Base-by-base conservation (phyloP, 2,113 vertebrate genomes). In the Percopsis transmontana region DNA sequence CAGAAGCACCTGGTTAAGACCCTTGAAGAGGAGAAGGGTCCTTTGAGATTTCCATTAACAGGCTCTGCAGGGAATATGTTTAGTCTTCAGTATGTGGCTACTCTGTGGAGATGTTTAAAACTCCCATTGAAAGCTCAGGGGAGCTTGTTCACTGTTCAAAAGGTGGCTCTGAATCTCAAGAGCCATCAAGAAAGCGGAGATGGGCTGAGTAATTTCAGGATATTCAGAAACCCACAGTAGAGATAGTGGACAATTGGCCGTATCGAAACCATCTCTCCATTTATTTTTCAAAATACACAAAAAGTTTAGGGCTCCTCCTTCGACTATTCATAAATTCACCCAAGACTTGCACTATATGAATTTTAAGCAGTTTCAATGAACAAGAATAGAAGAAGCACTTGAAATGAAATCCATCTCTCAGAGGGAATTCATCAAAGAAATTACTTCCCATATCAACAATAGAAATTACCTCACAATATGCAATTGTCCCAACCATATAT, bases 401-500 rank as follows among this genome's bases (percentile, higher is more conserved):
- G 74, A 80, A 83, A 87, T 85, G 82, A 87, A 88, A 85, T 87
- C 82, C 77, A 83, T 88, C 83, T 86, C 86, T 87, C 68, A 62
- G 61, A 84, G 83, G 84, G 85, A 88, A 91, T 88, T 90, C 86
- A 89, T 89, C 87, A 88, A 89, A 88, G 70, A 90, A 89, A 90
- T 88, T 58, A 86, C 86, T 90, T 91, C 87, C 86, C 89, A 90
- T 91, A 90, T 87, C 88, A 87, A 90, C 89, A 91, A 91, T 90
- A 90, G 87, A 91, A 90, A 91, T 90, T 90, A 91, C 84, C 84
- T 84, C 83, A 91, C 89, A 89, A 89, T 89, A 80, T 88, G 80
- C 82, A 77, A 86, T 90, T 88, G 87, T 88, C 87, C 88, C 77
- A 80, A 85, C 77, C 74, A 77, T 85, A 89, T 84, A 89, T 91